These are phyloP conservation scores for Chascanopsetta lugubris DNA, from an alignment of 2,113 vertebrate species.

Conservation along the genomic window DNA sequence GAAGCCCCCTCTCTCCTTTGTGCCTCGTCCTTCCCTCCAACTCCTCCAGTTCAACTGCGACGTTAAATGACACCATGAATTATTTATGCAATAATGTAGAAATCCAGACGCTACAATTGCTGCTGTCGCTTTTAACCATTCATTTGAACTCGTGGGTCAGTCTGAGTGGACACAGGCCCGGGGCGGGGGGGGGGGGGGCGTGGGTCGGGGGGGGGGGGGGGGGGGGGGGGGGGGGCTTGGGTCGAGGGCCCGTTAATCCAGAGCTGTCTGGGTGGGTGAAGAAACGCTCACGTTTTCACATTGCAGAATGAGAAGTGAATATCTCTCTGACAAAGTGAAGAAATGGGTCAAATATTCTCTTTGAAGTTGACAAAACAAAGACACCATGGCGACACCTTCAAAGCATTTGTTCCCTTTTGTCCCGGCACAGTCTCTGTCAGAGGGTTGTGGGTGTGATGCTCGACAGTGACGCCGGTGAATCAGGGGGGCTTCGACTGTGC, in stretches of 20 bases:
- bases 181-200: neutral
- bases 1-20: neutral
- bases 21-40: neutral
- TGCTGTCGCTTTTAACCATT: neutral
- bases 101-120: neutral
- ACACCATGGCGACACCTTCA: constrained; percentile 45
- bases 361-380: constrained; percentile 53
- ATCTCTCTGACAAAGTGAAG: constrained; percentile 35
- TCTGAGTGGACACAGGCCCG: constrained; percentile 11
- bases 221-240: too few relatives aligned
- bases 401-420: constrained; percentile 34
- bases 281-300: constrained; percentile 40
- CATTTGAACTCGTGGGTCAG: neutral
- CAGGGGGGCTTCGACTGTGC: neutral
- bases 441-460: constrained; percentile 18
- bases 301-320: constrained; percentile 36
- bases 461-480: neutral
- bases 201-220: neutral
- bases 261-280: constrained; percentile 32
- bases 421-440: constrained; percentile 31
- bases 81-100: neutral
- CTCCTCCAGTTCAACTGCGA: neutral
- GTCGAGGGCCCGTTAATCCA: neutral
- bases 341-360: constrained; percentile 41
- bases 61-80: neutral